Percentiles rank a stretch among this genome's conserved stretches.
phyloP scores from a whole-genome alignment of 2,113 vertebrate species.

The Centropus bengalensis region DNA sequence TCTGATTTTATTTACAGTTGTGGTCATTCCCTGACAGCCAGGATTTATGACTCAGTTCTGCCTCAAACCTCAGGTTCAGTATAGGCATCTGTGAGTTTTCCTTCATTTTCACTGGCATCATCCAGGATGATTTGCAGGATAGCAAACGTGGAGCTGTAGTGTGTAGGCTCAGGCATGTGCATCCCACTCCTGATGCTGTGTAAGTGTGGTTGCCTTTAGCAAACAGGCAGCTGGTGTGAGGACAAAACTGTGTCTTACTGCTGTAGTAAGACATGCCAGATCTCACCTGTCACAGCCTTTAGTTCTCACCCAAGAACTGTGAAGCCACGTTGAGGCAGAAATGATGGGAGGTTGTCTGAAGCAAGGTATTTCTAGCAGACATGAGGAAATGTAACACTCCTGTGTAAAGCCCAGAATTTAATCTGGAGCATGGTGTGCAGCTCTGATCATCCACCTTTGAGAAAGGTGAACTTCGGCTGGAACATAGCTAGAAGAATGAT shows the following conservation, averaged over 20 bases:
- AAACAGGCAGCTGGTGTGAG: neutral
- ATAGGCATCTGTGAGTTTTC: neutral
- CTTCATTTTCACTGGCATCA: neutral
- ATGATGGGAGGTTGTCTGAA: neutral
- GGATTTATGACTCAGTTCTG: neutral
- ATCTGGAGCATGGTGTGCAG: neutral
- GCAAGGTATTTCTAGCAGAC: neutral
- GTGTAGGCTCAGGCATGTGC: rapidly evolving
- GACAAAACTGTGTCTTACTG: neutral
- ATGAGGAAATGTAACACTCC: neutral
- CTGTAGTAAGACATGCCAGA: neutral
- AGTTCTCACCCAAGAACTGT: neutral
- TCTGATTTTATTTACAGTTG: neutral
- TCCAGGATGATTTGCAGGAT: neutral
- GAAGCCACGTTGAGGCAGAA: neutral
- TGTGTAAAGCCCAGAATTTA: rapidly evolving
- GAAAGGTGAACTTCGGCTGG: neutral
- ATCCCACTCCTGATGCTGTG: neutral
- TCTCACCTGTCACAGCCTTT: neutral
- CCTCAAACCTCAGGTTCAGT: neutral
- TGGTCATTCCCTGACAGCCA: neutral
- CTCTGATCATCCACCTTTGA: neutral
- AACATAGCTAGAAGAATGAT: neutral
- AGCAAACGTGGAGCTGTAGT: neutral
- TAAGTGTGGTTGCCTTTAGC: neutral